Percentiles rank a stretch among this genome's conserved stretches.
Evolutionary conservation across 2,113 vertebrate species (phyloP).

Genomic region (Petaurus breviceps): DNA sequence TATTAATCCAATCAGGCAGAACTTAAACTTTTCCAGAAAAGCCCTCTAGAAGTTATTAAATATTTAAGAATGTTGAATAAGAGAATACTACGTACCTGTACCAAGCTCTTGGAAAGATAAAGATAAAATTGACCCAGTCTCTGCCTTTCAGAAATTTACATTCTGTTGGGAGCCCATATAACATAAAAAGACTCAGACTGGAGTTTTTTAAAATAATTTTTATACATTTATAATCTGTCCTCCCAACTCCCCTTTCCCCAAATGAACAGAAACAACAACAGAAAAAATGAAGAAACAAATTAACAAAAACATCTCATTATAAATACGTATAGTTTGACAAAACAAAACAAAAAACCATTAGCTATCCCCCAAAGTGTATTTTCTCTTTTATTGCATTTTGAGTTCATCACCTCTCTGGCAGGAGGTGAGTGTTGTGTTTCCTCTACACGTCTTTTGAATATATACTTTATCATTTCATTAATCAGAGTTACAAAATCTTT

Average conservation of each 20-base stretch:
- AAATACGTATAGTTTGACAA: neutral
- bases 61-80: neutral
- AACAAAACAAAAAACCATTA: neutral
- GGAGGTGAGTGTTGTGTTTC: no score
- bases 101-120: neutral
- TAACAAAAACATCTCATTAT: neutral
- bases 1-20: neutral
- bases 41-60: neutral
- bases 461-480: no score
- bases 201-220: neutral
- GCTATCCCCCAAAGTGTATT: neutral
- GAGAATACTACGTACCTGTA: neutral
- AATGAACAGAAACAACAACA: neutral
- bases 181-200: neutral
- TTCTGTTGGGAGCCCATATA: neutral
- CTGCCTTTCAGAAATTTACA: neutral
- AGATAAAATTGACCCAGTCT: neutral
- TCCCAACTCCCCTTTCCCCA: neutral
- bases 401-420: neutral
- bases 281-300: neutral
- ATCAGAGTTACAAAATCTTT: no score
- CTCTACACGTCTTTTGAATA: no score
- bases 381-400: neutral
- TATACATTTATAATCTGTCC: neutral
- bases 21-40: neutral